These are phyloP conservation scores for Cirrhinus molitorella DNA, from an alignment of 2,797 vertebrate genomes.

Conservation along the genomic window DNA sequence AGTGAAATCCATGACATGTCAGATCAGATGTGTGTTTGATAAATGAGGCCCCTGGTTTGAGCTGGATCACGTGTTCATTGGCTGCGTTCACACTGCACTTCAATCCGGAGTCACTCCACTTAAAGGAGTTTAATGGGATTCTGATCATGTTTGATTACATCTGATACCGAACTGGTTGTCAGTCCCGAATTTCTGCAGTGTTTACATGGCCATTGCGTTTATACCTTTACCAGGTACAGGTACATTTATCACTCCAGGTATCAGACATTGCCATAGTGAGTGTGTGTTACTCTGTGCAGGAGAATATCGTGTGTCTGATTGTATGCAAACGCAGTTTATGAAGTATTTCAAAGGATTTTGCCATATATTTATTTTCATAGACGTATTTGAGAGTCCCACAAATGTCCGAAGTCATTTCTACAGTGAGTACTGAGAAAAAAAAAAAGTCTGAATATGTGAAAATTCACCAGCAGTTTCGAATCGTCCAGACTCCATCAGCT, in stretches of 20 bases:
- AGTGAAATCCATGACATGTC: background rate
- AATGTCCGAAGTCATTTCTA: constrained; percentile 33
- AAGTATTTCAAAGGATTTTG: constrained; percentile 47
- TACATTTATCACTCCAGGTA: constrained; percentile 70
- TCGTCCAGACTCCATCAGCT: constrained; percentile 73
- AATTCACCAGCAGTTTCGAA: constrained; percentile 83
- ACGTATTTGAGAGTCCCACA: no score
- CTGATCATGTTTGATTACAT: constrained; percentile 23
- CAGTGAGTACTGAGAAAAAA: background rate
- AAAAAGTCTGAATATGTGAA: constrained; percentile 72
- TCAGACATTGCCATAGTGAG: constrained; percentile 63
- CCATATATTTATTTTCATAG: constrained; percentile 57
- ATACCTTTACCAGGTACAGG: no score
- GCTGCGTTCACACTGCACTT: background rate
- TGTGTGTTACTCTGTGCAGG: constrained; percentile 21
- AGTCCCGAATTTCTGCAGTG: no score
- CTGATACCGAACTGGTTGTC: no score
- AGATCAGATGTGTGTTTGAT: background rate
- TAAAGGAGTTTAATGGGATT: background rate
- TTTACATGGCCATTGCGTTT: no score
- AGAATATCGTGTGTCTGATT: constrained; percentile 41
- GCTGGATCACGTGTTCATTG: background rate
- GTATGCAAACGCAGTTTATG: constrained; percentile 49
- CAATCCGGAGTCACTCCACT: background rate
- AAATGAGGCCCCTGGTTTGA: background rate